Conservation (phyloP, 2,888 invertebrate species). For the Eledona agricola region DNA sequence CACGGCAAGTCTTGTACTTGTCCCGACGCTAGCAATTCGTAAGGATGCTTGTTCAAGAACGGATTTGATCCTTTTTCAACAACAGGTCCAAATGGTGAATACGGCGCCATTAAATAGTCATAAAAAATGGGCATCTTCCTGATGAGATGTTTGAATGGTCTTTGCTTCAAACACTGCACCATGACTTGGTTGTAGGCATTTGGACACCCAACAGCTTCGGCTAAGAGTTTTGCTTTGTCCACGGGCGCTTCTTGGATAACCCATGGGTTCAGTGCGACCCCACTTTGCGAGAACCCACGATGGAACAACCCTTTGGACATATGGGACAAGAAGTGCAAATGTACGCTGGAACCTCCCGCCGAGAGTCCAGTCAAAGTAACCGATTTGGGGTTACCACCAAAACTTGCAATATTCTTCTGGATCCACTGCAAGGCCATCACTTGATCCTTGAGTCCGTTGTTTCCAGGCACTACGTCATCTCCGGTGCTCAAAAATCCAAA, state of each 20-base stretch:
- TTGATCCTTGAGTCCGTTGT: conserved; percentile 80
- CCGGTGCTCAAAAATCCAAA: conserved; percentile 79
- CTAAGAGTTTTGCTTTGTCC: conserved; percentile 70
- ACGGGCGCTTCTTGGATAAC: conserved; percentile 67
- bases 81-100: conserved; percentile 74
- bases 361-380: conserved; percentile 76
- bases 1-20: conserved; percentile 53
- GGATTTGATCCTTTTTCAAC: conserved; percentile 48
- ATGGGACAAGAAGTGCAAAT: conserved; percentile 67
- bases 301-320: conserved; percentile 65
- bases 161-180: conserved; percentile 69
- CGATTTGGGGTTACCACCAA: conserved; percentile 76
- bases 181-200: conserved; percentile 63
- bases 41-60: conserved; percentile 51
- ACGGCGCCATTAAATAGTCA: conserved; percentile 62
- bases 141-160: conserved; percentile 70
- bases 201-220: conserved; percentile 73
- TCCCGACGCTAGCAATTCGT: conserved; percentile 48
- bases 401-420: conserved; percentile 72
- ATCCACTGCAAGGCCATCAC: conserved; percentile 75
- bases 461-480: conserved; percentile 73
- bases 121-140: conserved; percentile 67
- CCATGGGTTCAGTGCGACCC: conserved; percentile 70
- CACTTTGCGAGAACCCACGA: conserved; percentile 75
- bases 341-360: conserved; percentile 79